Percentiles rank a stretch among this genome's conserved stretches.
Conservation (phyloP, 2,113 vertebrate genomes). For the Pelmatolapia mariae region DNA sequence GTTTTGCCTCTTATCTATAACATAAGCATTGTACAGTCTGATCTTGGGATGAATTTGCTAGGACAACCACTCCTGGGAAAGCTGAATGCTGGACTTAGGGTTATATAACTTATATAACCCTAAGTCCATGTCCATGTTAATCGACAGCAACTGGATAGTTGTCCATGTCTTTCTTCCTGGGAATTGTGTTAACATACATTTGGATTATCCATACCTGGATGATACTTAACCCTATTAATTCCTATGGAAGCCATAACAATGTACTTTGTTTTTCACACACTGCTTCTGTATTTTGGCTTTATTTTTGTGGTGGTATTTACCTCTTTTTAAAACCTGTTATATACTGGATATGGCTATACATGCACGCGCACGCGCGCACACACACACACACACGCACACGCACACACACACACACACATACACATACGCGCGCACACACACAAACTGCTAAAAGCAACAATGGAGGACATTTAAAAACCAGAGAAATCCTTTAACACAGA, state of each 20-base stretch:
- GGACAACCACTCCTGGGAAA: neutral
- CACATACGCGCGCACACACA: too few relatives aligned
- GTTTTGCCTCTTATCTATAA: accelerated
- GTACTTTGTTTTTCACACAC: neutral
- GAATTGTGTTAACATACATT: neutral
- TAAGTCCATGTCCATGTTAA: neutral
- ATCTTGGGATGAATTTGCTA: neutral
- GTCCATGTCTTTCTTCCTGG: accelerated
- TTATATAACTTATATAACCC: too few relatives aligned
- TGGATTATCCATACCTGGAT: neutral
- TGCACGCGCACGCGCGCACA: too few relatives aligned
- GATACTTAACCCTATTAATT: neutral
- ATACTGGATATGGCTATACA: neutral
- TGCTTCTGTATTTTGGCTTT: neutral
- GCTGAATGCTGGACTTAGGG: neutral
- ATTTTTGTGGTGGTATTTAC: too few relatives aligned
- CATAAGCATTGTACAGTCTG: neutral
- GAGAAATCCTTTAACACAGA: too few relatives aligned
- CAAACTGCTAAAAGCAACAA: neutral
- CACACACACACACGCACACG: accelerated
- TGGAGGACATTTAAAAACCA: neutral
- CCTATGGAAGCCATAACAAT: neutral
- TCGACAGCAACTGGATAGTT: neutral
- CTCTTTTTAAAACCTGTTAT: neutral
- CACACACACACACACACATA: neutral